phyloP scores from a whole-genome alignment of 2,888 invertebrate genomes.

The Amphiduros pacificus region DNA sequence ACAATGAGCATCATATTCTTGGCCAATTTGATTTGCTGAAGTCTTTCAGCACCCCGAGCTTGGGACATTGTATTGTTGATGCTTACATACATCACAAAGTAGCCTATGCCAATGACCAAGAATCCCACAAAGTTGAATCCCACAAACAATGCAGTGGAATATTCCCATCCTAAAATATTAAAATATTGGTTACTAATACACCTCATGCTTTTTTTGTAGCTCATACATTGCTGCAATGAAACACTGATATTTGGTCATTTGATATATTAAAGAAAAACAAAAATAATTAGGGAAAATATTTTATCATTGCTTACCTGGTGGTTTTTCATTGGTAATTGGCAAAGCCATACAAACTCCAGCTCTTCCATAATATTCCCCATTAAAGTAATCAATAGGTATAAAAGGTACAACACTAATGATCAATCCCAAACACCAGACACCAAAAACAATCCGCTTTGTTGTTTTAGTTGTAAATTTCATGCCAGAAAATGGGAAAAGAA shows the following conservation, averaged over 20 bases:
- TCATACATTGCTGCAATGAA: too few species aligned
- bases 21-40: neutral
- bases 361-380: neutral
- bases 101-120: neutral
- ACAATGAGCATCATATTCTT: neutral
- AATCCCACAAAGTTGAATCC: neutral
- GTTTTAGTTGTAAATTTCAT: too few species aligned
- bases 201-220: too few species aligned
- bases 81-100: neutral
- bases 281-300: too few species aligned
- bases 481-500: neutral
- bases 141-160: neutral
- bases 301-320: neutral
- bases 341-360: neutral
- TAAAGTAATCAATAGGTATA: neutral
- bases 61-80: neutral
- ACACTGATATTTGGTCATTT: too few species aligned
- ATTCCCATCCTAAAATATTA: neutral
- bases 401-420: neutral
- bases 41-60: neutral
- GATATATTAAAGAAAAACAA: too few species aligned
- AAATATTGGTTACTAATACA: too few species aligned
- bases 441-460: neutral
- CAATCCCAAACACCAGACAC: neutral
- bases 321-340: neutral